Base-by-base conservation (phyloP, 2,797 vertebrate species). In the Neostethus bicornis region DNA sequence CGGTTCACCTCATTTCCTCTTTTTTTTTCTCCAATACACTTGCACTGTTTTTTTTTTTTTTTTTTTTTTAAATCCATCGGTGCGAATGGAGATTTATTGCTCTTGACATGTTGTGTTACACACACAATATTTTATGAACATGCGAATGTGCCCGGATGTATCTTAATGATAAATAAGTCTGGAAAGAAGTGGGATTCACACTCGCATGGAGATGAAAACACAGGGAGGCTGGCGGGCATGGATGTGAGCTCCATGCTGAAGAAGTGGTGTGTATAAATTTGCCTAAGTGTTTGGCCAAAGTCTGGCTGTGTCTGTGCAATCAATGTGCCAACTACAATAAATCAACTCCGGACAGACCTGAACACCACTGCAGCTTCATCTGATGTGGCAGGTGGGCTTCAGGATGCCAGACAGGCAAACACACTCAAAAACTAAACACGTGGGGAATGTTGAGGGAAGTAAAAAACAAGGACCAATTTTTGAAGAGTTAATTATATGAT, bases 231-330 rank as follows among this genome's bases (percentile, higher is more conserved):
- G 63, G 72, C 73, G 70, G 73, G 73, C 58, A 50, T 48, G 53
- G 74, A 82, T 85, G 81, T 89, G 84, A 84, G 80, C 74, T 79
- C 77, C 80, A 88, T 89, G 77, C 79, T 84, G 84, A 90, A 80
- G 67, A 79, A 73, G 68, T 46, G 53, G 17, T 71, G 79, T 86
- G 80, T 82, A 87, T 86, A 86, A 80, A 86, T 89, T 85, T 85
- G 81, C 85, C 66, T 86, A 87, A 86, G 80, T 84, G 70, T 74
- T 78, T 81, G 81, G 70, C 75, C 75, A 77, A 80, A 75, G 83
- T 83, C 84, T 86, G 75, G 43, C 77, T 71, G 74, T 81, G 74
- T 70, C 77, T 77, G 62, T 62, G 73, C 67, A 75, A 78, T 84
- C 68, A 41, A 83, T 82, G 70, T 79, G 82, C 84, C 80, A 83